Conservation (phyloP, 1,140 invertebrate genomes). For the Drosophila orosa region DNA sequence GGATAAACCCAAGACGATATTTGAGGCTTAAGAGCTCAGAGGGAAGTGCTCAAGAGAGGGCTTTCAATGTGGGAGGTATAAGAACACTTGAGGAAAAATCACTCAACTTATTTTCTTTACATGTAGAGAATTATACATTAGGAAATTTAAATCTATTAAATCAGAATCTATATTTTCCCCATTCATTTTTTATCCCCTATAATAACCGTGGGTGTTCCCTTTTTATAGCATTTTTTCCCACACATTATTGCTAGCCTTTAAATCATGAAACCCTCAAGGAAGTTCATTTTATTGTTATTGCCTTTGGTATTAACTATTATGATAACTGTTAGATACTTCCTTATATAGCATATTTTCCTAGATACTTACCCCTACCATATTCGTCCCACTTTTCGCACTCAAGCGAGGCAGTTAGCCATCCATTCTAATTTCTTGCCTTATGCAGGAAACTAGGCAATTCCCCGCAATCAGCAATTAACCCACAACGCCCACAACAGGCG, state of each 20-base stretch:
- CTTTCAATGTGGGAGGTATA: constrained; percentile 10
- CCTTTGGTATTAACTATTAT: constrained; percentile 3
- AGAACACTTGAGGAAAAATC: not conserved
- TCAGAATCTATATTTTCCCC: not conserved
- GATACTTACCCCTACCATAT: not conserved
- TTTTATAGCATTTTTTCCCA: not conserved
- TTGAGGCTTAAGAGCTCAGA: not conserved
- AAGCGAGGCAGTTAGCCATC: constrained; percentile 34
- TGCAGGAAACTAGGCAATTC: constrained; percentile 43
- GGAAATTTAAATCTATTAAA: too few species aligned
- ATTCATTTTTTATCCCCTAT: not conserved
- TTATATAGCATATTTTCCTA: not conserved
- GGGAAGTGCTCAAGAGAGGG: not conserved
- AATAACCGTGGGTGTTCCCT: not conserved
- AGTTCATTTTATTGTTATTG: constrained; percentile 6
- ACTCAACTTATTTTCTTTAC: too few species aligned
- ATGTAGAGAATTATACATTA: too few species aligned
- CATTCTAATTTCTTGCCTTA: constrained; percentile 18
- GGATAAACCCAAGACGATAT: constrained; percentile 5
- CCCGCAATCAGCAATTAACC: constrained; percentile 63
- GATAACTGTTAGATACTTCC: constrained; percentile 7
- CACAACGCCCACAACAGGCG: constrained; percentile 36
- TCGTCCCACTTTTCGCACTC: constrained; percentile 20
- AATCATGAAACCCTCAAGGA: not conserved
- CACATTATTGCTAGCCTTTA: not conserved